Evolutionary conservation across 2,797 vertebrate genomes (phyloP).

Genomic region (Sparus aurata): DNA sequence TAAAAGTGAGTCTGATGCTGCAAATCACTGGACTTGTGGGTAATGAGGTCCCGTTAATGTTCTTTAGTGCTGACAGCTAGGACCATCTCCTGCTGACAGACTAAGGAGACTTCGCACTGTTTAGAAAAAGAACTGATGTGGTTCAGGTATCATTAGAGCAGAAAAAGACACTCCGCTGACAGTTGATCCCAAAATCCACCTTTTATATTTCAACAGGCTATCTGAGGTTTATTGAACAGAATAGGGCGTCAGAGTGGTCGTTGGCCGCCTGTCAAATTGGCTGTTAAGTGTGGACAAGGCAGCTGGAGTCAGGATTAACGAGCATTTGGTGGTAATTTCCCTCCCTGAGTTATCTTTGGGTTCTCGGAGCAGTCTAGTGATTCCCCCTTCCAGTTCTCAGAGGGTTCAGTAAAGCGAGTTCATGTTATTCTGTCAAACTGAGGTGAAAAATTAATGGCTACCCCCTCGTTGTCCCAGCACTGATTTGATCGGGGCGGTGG

Average conservation of each 20-base stretch:
- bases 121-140: neutral
- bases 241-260: slow-evolving; percentile 7
- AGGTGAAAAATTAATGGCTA: slow-evolving; percentile 60
- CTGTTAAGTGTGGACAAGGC: slow-evolving; percentile 5
- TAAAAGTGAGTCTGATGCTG: neutral
- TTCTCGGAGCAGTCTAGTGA: neutral
- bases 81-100: neutral
- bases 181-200: neutral
- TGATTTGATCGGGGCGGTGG: slow-evolving; percentile 59
- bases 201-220: slow-evolving; percentile 3
- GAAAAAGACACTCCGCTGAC: neutral
- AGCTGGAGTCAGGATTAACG: slow-evolving; percentile 32
- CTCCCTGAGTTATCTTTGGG: slow-evolving; percentile 32
- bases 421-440: slow-evolving; percentile 53
- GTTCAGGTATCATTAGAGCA: neutral
- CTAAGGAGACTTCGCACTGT: neutral
- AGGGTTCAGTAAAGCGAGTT: slow-evolving; percentile 32
- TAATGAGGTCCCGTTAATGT: neutral
- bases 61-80: neutral
- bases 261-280: slow-evolving; percentile 34
- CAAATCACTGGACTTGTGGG: neutral
- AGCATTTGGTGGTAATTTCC: slow-evolving; percentile 38
- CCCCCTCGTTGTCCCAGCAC: slow-evolving; percentile 40
- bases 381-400: slow-evolving; percentile 25
- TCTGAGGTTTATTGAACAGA: slow-evolving; percentile 15